Evolutionary conservation across 2,888 invertebrate genomes (phyloP).

Genomic region (Ochropleura plecta): DNA sequence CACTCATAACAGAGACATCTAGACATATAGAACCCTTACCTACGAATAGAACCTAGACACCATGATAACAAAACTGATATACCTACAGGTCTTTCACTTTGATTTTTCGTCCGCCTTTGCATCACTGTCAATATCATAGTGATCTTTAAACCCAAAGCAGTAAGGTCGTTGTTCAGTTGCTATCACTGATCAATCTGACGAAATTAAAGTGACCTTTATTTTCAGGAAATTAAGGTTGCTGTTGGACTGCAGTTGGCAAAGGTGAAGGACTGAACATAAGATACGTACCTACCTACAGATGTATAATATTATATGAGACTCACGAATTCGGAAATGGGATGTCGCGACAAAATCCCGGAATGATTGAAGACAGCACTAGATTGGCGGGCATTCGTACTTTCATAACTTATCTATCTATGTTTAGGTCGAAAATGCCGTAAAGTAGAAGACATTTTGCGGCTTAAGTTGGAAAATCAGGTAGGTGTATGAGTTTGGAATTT

Average conservation of each 20-base stretch:
- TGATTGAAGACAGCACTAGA: slow-evolving; percentile 79
- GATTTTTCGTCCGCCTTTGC: background rate
- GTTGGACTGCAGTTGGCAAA: background rate
- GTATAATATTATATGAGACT: slow-evolving; percentile 55
- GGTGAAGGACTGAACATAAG: background rate
- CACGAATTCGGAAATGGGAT: slow-evolving; percentile 76
- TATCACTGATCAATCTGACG: background rate
- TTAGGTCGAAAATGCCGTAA: slow-evolving; percentile 24
- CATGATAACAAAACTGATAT: slow-evolving; percentile 33
- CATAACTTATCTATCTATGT: slow-evolving; percentile 53
- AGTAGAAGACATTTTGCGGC: background rate
- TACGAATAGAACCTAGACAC: slow-evolving; percentile 17
- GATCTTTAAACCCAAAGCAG: background rate
- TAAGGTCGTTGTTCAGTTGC: background rate
- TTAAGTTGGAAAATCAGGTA: background rate
- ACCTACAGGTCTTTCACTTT: background rate
- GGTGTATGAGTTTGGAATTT: background rate
- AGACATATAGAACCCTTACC: slow-evolving; percentile 3
- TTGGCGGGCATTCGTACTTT: slow-evolving; percentile 68
- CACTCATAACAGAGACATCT: background rate
- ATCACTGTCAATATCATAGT: background rate
- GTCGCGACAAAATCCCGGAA: slow-evolving; percentile 76
- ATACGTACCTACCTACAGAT: slow-evolving; percentile 30
- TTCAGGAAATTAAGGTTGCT: background rate
- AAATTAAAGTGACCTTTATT: background rate